phyloP scores from a whole-genome alignment of 1,140 invertebrate genomes.

The Fragariocoptes setiger region DNA sequence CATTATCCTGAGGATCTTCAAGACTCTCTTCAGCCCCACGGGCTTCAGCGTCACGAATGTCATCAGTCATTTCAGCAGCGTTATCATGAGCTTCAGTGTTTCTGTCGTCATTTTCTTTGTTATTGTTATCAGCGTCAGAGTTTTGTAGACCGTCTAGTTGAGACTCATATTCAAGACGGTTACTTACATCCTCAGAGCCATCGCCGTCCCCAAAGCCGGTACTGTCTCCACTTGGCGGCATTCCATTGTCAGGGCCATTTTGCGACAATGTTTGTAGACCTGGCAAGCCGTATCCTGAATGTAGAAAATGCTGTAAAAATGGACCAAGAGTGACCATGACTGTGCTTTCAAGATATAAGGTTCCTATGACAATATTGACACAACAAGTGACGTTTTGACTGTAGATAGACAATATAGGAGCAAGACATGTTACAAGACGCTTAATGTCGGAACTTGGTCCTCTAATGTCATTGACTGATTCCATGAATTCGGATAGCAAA shows the following conservation, averaged over 20 bases:
- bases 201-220: slow-evolving; percentile 63
- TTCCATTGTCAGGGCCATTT: slow-evolving; percentile 22
- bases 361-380: neutral
- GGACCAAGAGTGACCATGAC: too few relatives aligned
- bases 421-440: neutral
- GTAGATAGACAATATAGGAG: neutral
- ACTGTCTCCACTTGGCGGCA: slow-evolving; percentile 20
- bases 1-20: slow-evolving; percentile 25
- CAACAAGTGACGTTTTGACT: neutral
- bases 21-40: slow-evolving; percentile 42
- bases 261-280: too few relatives aligned
- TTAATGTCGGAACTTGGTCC: too few relatives aligned
- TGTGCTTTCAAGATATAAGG: too few relatives aligned
- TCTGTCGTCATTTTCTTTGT: slow-evolving; percentile 32
- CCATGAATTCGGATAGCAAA: too few relatives aligned
- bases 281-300: too few relatives aligned
- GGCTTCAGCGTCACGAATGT: slow-evolving; percentile 52
- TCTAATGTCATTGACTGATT: too few relatives aligned
- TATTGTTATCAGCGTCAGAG: slow-evolving; percentile 12
- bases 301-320: too few relatives aligned
- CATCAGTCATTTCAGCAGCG: slow-evolving; percentile 68
- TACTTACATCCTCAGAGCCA: slow-evolving; percentile 73
- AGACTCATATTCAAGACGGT: slow-evolving; percentile 67
- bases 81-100: slow-evolving; percentile 37
- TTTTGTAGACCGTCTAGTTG: slow-evolving; percentile 50